Base-by-base conservation (phyloP, 2,888 invertebrate genomes). In the Cheiracanthium punctorium region DNA sequence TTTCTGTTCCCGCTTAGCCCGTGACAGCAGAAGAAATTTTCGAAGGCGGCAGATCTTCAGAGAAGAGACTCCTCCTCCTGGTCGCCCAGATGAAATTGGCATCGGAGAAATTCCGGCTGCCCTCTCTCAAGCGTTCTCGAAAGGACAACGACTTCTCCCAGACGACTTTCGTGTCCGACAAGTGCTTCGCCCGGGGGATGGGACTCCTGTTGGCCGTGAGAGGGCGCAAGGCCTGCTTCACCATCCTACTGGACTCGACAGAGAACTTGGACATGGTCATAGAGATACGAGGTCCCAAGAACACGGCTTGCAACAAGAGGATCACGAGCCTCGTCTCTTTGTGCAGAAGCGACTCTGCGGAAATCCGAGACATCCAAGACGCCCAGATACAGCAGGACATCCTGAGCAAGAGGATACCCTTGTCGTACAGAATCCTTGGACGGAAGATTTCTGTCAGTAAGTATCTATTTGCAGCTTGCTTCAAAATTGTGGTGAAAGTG, bases 11-110 rank as follows among this genome's bases (percentile, higher is more conserved):
- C 88, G 75, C 43, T 43, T 28, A 88, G 79, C 88, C 90, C 52
- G 88, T 91, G 10, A 90, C 89, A 5, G 90, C 91, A 0, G 91
- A 91, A 69, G 91, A 91, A 89, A 90, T 91, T 89, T 90, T 91
- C 2, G 90, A 90, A 10, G 90, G 90, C 4, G 90, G 89, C 12
- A 80, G 86, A 29, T 76, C 87, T 8, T 88, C 89, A 0, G 91
- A 91, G 79, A 88, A 88, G 28, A 91, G 90, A 77, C 89, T 91
- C n/a, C 88, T 90, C 1, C 90, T 90, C 43, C 90, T 91, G 7
- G 80, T 91, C 0, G 90, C 90, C 17, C 89, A 90, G 86, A 88
- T 91, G 32, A 91, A 91, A 85, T 90, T 90, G 90, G 89, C 90
- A 14, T 89, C 88, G 0, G 71, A 88, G 17, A 88, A 88, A 58